Evolutionary conservation across 2,797 vertebrate genomes (phyloP).

Genomic region (Acipenser ruthenus): DNA sequence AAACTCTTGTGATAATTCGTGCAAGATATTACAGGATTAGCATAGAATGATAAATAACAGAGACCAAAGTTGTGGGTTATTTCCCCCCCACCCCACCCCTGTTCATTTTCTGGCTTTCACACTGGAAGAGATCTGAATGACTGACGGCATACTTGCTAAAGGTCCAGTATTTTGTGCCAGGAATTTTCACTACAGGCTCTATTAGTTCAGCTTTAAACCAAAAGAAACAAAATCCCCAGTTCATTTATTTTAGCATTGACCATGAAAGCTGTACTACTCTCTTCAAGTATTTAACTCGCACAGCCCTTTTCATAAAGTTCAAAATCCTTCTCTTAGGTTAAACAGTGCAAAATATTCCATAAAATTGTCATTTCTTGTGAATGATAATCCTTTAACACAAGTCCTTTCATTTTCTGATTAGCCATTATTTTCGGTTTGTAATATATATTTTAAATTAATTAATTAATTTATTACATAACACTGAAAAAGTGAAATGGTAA

Average conservation of each 20-base stretch:
- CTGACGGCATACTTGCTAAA: conserved; percentile 29
- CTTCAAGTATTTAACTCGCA: neutral
- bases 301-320: neutral
- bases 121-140: conserved; percentile 19
- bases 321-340: too few relatives aligned
- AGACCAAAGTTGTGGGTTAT: too few relatives aligned
- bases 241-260: conserved; percentile 18
- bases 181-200: conserved; percentile 28
- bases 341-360: too few relatives aligned
- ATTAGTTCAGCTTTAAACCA: conserved; percentile 18
- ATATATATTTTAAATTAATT: too few relatives aligned
- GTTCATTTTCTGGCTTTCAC: conserved; percentile 18
- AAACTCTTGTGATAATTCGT: too few relatives aligned
- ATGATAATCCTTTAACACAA: too few relatives aligned
- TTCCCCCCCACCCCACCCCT: too few relatives aligned
- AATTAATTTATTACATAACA: too few relatives aligned
- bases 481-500: too few relatives aligned
- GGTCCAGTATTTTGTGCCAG: conserved; percentile 26
- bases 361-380: too few relatives aligned
- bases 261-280: conserved; percentile 2
- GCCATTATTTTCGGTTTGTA: too few relatives aligned
- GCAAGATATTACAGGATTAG: neutral
- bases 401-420: too few relatives aligned
- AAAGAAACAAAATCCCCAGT: conserved; percentile 29
- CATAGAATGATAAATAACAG: neutral